Conservation (phyloP, 1,140 invertebrate species). For the Hypsibius dujardini region DNA sequence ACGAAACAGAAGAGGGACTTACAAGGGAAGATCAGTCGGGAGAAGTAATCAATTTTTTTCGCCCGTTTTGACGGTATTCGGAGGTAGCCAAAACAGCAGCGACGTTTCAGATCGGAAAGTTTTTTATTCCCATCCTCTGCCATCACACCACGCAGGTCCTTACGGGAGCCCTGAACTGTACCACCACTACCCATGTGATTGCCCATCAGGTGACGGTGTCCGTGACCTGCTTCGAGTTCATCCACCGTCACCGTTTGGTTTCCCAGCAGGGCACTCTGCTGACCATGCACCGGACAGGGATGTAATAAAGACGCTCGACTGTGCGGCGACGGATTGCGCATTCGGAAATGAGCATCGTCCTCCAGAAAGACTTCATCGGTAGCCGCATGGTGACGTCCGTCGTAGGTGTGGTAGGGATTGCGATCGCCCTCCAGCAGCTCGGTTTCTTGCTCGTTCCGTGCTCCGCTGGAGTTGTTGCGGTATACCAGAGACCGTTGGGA, state of each 20-base stretch:
- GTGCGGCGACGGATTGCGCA: neutral
- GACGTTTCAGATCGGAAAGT: neutral
- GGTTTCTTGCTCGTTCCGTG: neutral
- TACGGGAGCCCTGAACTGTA: neutral
- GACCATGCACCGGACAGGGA: neutral
- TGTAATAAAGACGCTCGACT: neutral
- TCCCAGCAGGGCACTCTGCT: neutral
- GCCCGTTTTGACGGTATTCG: conserved; percentile 10
- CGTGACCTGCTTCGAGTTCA: neutral
- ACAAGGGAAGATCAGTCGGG: neutral
- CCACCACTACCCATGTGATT: conserved; percentile 2
- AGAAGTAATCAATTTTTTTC: conserved; percentile 14
- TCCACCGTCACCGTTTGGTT: neutral
- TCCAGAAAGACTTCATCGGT: neutral
- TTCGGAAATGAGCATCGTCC: neutral
- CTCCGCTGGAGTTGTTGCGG: neutral
- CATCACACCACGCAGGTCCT: neutral
- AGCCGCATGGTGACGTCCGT: neutral
- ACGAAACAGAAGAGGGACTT: neutral
- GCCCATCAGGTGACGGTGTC: neutral
- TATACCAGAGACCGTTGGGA: conserved; percentile 5
- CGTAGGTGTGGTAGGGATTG: conserved; percentile 10
- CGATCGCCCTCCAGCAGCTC: conserved; percentile 6
- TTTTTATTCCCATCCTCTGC: neutral
- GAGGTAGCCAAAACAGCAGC: conserved; percentile 2